Evolutionary conservation across 2,888 invertebrate genomes (phyloP).

Genomic region (Calliphora vomitoria): DNA sequence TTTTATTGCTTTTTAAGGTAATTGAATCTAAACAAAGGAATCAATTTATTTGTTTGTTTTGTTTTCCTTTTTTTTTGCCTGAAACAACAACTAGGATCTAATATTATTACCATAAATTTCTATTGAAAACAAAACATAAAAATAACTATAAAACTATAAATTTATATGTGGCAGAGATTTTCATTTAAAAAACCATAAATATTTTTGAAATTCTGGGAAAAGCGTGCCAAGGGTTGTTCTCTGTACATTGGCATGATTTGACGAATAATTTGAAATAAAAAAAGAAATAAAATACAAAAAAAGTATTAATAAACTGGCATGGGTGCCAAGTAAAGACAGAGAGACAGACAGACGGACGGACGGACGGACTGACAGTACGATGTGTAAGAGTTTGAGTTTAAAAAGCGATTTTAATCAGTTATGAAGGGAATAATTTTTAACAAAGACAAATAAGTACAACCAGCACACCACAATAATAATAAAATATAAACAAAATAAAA

Average conservation of each 20-base stretch:
- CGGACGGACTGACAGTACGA: background rate
- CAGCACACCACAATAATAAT: constrained; percentile 9
- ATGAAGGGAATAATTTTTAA: constrained; percentile 62
- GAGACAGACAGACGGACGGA: background rate
- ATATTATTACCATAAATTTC: no score
- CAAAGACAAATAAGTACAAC: constrained; percentile 35
- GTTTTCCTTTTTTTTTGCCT: no score
- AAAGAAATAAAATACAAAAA: constrained; percentile 38
- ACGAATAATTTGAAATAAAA: constrained; percentile 53
- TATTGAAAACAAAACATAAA: background rate
- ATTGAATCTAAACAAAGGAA: no score
- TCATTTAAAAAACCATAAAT: constrained; percentile 7
- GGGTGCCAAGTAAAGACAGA: background rate
- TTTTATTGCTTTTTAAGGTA: no score
- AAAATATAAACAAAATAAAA: constrained; percentile 38
- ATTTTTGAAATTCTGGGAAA: constrained; percentile 5
- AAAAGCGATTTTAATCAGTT: constrained; percentile 64
- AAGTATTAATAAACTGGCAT: constrained; percentile 28
- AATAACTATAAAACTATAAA: background rate
- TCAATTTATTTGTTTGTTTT: no score
- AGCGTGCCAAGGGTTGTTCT: constrained; percentile 53
- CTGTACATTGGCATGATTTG: constrained; percentile 34
- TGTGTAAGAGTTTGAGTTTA: constrained; percentile 26
- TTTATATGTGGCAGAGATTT: background rate
- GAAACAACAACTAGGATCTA: no score